phyloP scores from a whole-genome alignment of 2,113 vertebrate species.

The Neofelis nebulosa region DNA sequence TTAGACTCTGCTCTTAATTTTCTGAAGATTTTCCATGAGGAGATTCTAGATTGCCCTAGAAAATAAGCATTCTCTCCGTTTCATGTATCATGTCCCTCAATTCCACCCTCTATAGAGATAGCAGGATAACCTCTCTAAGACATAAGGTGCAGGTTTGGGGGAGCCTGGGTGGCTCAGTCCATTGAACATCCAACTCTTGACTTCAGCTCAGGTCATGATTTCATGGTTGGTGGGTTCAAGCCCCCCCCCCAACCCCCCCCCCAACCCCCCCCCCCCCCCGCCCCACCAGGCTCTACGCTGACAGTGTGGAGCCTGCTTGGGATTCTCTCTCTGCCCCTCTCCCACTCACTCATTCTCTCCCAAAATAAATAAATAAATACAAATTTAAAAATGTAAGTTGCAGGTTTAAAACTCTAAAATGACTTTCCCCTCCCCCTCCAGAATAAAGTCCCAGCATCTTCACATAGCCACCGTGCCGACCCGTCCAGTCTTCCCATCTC shows the following conservation, averaged over 20 bases:
- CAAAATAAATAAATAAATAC: background rate
- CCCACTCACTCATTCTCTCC: no score
- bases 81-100: background rate
- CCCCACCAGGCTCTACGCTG: no score
- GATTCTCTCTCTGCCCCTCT: no score
- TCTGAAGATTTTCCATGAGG: background rate
- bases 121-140: background rate
- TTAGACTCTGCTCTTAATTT: background rate
- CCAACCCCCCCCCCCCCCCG: fast-evolving
- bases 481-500: no score
- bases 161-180: no score
- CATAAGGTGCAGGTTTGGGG: background rate
- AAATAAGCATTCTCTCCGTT: background rate
- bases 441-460: background rate
- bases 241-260: no score
- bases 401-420: background rate
- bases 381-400: background rate
- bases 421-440: background rate
- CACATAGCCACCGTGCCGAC: background rate
- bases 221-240: no score
- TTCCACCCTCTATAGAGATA: background rate
- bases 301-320: no score
- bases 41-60: constrained; percentile 8
- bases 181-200: no score
- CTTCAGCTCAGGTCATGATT: no score